Conservation (phyloP, 2,113 vertebrate genomes). For the Isichthys henryi region DNA sequence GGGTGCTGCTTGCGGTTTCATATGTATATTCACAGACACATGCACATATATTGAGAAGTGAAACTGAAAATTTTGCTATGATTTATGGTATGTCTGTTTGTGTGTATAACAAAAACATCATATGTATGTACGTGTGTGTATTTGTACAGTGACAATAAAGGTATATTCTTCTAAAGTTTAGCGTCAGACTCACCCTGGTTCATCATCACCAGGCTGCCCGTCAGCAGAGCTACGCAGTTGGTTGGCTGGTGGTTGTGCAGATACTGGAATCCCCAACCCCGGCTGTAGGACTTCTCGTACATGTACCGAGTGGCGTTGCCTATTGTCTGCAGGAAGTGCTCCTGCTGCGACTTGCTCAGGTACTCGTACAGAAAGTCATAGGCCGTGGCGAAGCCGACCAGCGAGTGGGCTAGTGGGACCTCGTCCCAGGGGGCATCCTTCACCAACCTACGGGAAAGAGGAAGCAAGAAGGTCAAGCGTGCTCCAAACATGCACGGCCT, state of each 20-base stretch:
- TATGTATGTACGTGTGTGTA: too few relatives aligned
- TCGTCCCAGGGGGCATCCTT: conserved; percentile 98
- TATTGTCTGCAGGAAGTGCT: conserved; percentile 89
- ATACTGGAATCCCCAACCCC: conserved; percentile 97
- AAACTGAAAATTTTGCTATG: too few relatives aligned
- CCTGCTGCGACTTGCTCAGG: conserved; percentile 82
- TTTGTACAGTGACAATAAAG: not conserved
- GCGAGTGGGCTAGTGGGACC: conserved; percentile 88
- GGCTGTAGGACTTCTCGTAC: conserved; percentile 88
- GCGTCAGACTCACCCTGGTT: conserved; percentile 75
- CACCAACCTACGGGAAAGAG: conserved; percentile 70
- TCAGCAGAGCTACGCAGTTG: conserved; percentile 93
- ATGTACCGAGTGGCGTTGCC: conserved; percentile 85
- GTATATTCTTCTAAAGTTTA: too few relatives aligned
- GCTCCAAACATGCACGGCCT: not conserved
- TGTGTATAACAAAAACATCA: too few relatives aligned
- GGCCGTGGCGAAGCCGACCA: conserved; percentile 93
- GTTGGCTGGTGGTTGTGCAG: conserved; percentile 98
- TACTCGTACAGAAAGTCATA: conserved; percentile 92
- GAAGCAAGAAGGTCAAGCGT: not conserved
- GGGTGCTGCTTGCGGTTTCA: too few relatives aligned
- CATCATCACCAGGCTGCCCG: conserved; percentile 90
- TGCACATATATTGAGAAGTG: too few relatives aligned
- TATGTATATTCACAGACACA: too few relatives aligned
- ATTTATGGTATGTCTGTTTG: too few relatives aligned